Percentiles rank a stretch among this genome's conserved stretches.
Conservation (phyloP, 2,888 invertebrate species). For the Bellardia bayeri region DNA sequence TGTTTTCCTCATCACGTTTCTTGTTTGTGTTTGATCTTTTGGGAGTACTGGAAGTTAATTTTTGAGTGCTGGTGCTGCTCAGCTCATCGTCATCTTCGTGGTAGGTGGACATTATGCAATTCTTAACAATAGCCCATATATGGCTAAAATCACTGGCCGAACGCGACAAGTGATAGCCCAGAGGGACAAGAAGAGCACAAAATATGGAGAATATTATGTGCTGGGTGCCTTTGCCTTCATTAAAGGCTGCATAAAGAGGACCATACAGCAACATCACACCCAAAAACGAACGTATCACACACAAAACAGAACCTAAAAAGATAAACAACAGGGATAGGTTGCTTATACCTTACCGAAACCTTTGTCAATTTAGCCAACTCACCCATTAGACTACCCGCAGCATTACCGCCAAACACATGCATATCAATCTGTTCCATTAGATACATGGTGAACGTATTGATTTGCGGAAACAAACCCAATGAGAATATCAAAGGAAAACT, state of each 20-base stretch:
- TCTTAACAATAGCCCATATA: conserved; percentile 94
- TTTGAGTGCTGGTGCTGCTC: conserved; percentile 74
- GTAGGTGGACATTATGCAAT: conserved; percentile 89
- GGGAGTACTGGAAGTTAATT: conserved; percentile 70
- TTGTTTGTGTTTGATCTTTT: conserved; percentile 58
- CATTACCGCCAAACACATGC: conserved; percentile 95
- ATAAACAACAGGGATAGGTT: background rate
- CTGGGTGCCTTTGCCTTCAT: conserved; percentile 93
- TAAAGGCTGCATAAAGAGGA: conserved; percentile 93
- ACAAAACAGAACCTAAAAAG: conserved; percentile 88
- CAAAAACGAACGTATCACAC: conserved; percentile 91
- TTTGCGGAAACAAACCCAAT: conserved; percentile 97
- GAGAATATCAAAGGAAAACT: conserved; percentile 98
- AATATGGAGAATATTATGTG: conserved; percentile 97
- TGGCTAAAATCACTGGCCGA: conserved; percentile 96
- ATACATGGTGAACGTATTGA: conserved; percentile 98
- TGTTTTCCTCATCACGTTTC: conserved; percentile 46
- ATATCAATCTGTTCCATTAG: conserved; percentile 97
- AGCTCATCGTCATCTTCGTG: conserved; percentile 88
- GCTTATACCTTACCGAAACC: background rate
- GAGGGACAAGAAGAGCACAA: conserved; percentile 93
- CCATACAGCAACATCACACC: conserved; percentile 93
- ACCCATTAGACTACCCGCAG: conserved; percentile 92
- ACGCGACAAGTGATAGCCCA: conserved; percentile 96
- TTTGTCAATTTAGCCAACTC: conserved; percentile 44